Evolutionary conservation across 2,113 vertebrate genomes (phyloP).

Genomic region (Thryonomys swinderianus): DNA sequence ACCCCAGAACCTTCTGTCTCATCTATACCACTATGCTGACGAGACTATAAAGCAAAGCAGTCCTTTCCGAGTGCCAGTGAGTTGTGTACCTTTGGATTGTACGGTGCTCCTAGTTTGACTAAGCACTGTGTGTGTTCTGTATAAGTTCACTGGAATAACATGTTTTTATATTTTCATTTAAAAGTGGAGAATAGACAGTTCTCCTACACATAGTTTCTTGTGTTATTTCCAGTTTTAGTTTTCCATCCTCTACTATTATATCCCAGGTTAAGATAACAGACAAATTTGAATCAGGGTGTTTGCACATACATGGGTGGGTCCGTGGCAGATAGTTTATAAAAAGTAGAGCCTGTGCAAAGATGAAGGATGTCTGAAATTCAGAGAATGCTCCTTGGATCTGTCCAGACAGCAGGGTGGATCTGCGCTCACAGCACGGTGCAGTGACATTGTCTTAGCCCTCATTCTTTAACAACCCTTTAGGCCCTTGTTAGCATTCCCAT

Average conservation of each 20-base stretch:
- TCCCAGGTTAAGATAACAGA: not conserved
- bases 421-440: accelerated
- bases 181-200: not conserved
- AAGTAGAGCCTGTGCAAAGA: not conserved
- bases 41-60: not conserved
- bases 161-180: not conserved
- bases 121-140: not conserved
- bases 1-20: not conserved
- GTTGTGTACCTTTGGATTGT: not conserved
- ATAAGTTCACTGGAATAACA: not conserved
- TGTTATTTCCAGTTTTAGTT: not conserved
- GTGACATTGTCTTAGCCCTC: accelerated
- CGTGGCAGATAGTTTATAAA: not conserved
- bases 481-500: not conserved
- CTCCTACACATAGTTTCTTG: not conserved
- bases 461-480: not conserved
- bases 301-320: not conserved
- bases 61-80: not conserved
- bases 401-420: not conserved
- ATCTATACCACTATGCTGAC: not conserved
- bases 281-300: not conserved
- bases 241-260: not conserved
- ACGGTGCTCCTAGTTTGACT: not conserved
- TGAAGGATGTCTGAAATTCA: not conserved
- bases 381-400: too few relatives aligned